Base-by-base conservation (phyloP, 2,113 vertebrate species). In the Cricetomys ansorgei region DNA sequence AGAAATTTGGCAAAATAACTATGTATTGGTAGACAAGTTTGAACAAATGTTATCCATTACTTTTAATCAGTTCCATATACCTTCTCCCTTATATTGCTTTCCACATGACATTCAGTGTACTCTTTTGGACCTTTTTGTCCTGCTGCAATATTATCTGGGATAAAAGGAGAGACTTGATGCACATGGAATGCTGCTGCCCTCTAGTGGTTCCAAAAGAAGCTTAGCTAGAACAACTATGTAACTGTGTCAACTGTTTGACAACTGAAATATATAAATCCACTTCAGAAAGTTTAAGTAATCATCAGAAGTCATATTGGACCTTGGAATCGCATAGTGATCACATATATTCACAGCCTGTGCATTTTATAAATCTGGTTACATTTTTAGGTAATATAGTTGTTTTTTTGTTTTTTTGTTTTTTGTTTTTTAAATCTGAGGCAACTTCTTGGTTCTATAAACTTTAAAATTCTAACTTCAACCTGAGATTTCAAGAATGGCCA, bases 121-220 rank as follows among this genome's bases (percentile, higher is more conserved):
- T 40, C n/a, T 87, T 76, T 53, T 85, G 50, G 50, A 75, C 77
- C 57, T 48, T 94, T 87, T 83, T 85, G 64, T 91, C 40, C n/a
- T 79, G 5, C 27, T 50, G 29, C 3, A 15, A 59, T 1, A 11
- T 85, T 95, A 88, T 85, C 64, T 91, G 37, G 19, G 45, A 50
- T 55, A 37, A 69, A 91, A 53, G 27, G 1, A 50, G 9, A 65
- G 23, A 40, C 7, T 10, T 86, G 27, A 73, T 2, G 45, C 89
- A 11, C 3, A 11, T 93, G 79, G 57, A 57, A 29, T 77, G 29
- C 55, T 96, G 89, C 92, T 94, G 64, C 97, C 97, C 97, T 97
- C 98, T 97, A 91, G 94, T 96, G 98, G 96, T 73, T 9, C 1
- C 2, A 67, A 83, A 62, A 37, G 92, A 94, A 57, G 62, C 1